phyloP scores from a whole-genome alignment of 1,140 invertebrate genomes.

The Lanistes nyassanus region DNA sequence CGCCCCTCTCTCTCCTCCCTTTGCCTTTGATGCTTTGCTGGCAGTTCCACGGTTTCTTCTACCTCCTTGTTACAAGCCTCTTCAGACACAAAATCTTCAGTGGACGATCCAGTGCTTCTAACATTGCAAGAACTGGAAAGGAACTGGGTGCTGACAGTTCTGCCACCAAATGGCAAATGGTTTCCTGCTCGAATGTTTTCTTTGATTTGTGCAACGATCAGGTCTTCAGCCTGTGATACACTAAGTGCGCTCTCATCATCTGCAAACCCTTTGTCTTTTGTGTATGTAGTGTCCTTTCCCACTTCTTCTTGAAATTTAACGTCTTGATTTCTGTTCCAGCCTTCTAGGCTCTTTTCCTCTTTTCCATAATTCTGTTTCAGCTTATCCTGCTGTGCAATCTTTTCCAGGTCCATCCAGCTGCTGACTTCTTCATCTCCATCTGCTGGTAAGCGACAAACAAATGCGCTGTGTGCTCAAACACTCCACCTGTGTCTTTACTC shows the following conservation, averaged over 20 bases:
- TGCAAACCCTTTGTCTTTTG: background rate
- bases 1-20: background rate
- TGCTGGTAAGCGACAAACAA: no score
- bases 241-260: background rate
- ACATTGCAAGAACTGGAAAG: background rate
- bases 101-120: background rate
- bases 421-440: background rate
- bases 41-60: background rate
- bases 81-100: background rate
- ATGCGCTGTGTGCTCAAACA: no score
- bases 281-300: no score
- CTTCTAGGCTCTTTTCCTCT: background rate
- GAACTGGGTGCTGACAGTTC: background rate
- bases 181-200: conserved; percentile 4
- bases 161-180: background rate
- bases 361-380: background rate
- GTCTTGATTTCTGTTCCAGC: background rate
- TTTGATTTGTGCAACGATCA: conserved; percentile 1
- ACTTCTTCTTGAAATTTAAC: background rate
- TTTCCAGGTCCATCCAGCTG: conserved; percentile 22
- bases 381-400: conserved; percentile 2
- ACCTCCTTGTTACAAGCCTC: conserved; percentile 8
- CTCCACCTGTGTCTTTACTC: no score
- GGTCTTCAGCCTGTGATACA: background rate
- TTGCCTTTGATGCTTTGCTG: background rate